Conservation (phyloP, 2,797 vertebrate species). For the Dendrocincla fuliginosa region DNA sequence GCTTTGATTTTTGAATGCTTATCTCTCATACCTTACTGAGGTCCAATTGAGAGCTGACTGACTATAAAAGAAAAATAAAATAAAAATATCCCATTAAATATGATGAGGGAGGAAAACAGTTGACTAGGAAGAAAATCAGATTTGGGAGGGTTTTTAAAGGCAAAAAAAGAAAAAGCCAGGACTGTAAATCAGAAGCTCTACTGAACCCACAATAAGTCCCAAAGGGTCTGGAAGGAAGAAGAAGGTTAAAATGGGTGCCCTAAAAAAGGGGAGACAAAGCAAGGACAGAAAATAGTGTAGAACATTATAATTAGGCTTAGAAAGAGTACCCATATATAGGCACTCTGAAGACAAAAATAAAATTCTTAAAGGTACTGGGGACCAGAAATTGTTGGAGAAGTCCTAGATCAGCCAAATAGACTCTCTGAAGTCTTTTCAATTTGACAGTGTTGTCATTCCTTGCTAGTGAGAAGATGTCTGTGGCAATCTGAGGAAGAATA, state of each 20-base stretch:
- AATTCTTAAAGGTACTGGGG: background rate
- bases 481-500: background rate
- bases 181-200: background rate
- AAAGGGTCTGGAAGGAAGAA: background rate
- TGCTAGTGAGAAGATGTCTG: background rate
- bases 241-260: background rate
- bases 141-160: background rate
- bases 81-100: background rate
- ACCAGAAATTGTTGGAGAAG: background rate
- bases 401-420: background rate
- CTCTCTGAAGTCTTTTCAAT: background rate
- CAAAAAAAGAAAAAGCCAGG: background rate
- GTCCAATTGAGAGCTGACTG: background rate
- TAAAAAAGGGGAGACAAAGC: background rate
- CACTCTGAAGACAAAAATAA: background rate
- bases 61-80: background rate
- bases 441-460: background rate
- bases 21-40: background rate
- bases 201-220: background rate
- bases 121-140: background rate
- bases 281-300: background rate
- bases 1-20: background rate
- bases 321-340: background rate
- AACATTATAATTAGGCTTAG: background rate
- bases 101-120: background rate